A percentile compares a stretch with the other conserved stretches of the same genome.
These are phyloP conservation scores for Dasyornis broadbenti DNA, from an alignment of 2,113 vertebrate genomes.

Conservation along the genomic window DNA sequence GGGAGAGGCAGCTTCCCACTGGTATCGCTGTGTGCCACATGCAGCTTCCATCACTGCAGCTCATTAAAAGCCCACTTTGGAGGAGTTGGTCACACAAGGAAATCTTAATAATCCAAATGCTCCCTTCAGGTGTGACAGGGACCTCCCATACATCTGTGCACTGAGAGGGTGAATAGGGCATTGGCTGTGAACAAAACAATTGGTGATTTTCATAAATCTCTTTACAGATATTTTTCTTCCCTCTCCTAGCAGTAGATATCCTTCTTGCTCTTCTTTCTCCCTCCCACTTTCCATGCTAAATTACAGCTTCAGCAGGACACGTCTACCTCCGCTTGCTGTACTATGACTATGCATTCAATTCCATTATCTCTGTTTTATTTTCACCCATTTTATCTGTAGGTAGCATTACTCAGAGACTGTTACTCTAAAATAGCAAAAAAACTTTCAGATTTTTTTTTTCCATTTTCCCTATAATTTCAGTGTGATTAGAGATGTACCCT, in stretches of 20 bases:
- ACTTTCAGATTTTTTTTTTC: accelerated
- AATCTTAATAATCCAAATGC: background rate
- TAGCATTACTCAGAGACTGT: background rate
- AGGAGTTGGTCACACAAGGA: background rate
- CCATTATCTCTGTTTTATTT: background rate
- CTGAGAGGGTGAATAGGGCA: accelerated
- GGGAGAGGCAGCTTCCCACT: background rate
- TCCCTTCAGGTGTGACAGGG: background rate
- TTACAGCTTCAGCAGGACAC: background rate
- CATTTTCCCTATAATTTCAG: background rate
- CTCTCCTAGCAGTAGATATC: background rate
- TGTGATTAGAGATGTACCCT: background rate
- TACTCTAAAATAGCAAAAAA: background rate
- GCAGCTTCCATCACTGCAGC: background rate
- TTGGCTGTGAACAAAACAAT: background rate
- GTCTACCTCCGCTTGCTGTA: background rate
- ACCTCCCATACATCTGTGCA: background rate
- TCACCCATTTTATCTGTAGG: background rate
- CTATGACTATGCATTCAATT: background rate
- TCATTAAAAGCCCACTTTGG: background rate
- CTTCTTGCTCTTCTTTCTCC: background rate
- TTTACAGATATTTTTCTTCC: background rate
- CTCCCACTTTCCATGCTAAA: background rate
- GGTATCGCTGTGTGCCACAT: accelerated
- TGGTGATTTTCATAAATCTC: background rate